These are phyloP conservation scores for Cygnus olor DNA, from an alignment of 2,797 vertebrate genomes.

Conservation along the genomic window DNA sequence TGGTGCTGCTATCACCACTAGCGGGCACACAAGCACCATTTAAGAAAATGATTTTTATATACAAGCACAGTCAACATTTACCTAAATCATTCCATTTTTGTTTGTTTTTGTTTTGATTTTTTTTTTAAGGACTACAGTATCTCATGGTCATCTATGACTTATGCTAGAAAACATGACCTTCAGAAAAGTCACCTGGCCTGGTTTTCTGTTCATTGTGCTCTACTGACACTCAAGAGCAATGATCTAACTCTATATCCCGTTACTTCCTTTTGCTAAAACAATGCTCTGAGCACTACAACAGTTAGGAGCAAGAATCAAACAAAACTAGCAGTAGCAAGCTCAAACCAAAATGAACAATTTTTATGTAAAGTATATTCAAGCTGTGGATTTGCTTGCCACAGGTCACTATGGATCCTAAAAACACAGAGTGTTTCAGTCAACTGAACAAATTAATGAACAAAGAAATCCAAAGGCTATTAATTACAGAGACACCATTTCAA, in stretches of 20 bases:
- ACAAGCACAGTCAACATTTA: background rate
- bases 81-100: too few relatives aligned
- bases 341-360: background rate
- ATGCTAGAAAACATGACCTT: background rate
- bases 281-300: background rate
- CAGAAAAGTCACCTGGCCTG: background rate
- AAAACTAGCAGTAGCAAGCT: background rate
- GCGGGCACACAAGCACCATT: background rate
- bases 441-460: background rate
- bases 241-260: background rate
- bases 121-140: background rate
- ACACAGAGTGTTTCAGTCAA: background rate
- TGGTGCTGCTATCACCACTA: background rate
- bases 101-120: too few relatives aligned
- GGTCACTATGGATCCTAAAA: background rate
- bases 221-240: background rate
- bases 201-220: background rate
- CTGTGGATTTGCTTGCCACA: background rate
- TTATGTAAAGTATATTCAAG: background rate
- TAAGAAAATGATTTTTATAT: background rate
- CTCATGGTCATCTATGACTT: background rate
- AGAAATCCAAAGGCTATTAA: background rate
- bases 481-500: background rate
- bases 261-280: background rate
- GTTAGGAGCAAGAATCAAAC: background rate